Evolutionary conservation across 2,113 vertebrate genomes (phyloP).

Genomic region (Tenrec ecaudatus): DNA sequence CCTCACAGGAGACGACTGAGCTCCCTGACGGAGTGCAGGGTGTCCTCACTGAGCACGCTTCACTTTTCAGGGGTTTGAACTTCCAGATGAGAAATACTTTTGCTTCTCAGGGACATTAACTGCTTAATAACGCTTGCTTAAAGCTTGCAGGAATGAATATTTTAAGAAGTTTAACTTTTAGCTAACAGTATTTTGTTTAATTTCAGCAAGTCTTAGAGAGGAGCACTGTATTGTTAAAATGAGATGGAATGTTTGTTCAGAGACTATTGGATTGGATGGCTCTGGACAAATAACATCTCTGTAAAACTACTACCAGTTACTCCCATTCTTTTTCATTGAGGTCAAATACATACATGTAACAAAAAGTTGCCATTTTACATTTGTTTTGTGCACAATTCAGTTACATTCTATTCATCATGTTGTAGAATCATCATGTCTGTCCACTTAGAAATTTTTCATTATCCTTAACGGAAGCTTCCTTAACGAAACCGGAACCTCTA

Average conservation of each 20-base stretch:
- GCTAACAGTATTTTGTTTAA: neutral
- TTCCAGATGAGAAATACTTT: neutral
- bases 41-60: neutral
- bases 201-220: neutral
- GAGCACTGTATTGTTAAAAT: neutral
- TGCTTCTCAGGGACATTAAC: neutral
- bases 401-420: too few relatives aligned
- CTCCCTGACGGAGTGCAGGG: neutral
- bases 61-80: neutral
- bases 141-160: neutral
- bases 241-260: neutral
- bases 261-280: too few relatives aligned
- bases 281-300: too few relatives aligned
- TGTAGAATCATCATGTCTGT: too few relatives aligned
- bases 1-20: neutral
- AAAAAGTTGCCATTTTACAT: too few relatives aligned
- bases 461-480: too few relatives aligned
- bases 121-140: neutral
- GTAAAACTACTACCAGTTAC: too few relatives aligned
- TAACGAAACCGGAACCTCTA: too few relatives aligned
- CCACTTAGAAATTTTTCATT: too few relatives aligned
- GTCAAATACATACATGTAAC: too few relatives aligned
- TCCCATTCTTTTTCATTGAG: too few relatives aligned
- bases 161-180: constrained; percentile 32
- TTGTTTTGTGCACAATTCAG: too few relatives aligned